Evolutionary conservation across 2,888 invertebrate species (phyloP).

Genomic region (Xanthostigma xanthostigma): DNA sequence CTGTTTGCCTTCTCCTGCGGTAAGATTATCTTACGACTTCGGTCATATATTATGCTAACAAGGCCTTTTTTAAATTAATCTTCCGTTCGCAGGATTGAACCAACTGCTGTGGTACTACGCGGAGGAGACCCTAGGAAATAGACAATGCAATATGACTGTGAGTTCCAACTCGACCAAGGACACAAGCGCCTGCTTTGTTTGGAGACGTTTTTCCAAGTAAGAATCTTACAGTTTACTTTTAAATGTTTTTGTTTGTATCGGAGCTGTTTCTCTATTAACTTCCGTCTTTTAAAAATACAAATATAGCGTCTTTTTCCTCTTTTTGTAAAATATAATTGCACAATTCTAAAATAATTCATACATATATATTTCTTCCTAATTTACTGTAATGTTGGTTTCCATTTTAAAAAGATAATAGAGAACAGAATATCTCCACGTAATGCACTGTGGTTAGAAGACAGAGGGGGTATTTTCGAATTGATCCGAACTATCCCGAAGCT

Average conservation of each 20-base stretch:
- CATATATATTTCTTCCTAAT: too few species aligned
- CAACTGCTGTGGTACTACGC: slow-evolving; percentile 84
- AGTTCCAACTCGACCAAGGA: slow-evolving; percentile 27
- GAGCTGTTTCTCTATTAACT: background rate
- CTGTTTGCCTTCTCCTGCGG: slow-evolving; percentile 94
- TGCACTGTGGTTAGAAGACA: too few species aligned
- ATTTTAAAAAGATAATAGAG: background rate
- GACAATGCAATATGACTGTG: slow-evolving; percentile 5
- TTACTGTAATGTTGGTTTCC: background rate
- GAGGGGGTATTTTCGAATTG: too few species aligned
- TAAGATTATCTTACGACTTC: slow-evolving; percentile 29
- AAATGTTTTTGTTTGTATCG: background rate
- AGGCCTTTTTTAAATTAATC: slow-evolving; percentile 1
- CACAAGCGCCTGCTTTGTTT: slow-evolving; percentile 69
- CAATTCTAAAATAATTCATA: too few species aligned
- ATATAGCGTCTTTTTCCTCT: too few species aligned
- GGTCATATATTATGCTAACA: background rate
- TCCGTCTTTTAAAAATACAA: too few species aligned
- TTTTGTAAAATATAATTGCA: too few species aligned
- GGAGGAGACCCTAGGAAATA: slow-evolving; percentile 30
- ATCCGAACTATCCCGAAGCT: too few species aligned
- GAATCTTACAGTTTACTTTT: slow-evolving; percentile 14
- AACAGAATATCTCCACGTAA: background rate
- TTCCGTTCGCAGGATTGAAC: slow-evolving; percentile 51
- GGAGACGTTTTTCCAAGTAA: slow-evolving; percentile 81